Conservation (phyloP, 2,113 vertebrate species). For the Seriola rivoliana region DNA sequence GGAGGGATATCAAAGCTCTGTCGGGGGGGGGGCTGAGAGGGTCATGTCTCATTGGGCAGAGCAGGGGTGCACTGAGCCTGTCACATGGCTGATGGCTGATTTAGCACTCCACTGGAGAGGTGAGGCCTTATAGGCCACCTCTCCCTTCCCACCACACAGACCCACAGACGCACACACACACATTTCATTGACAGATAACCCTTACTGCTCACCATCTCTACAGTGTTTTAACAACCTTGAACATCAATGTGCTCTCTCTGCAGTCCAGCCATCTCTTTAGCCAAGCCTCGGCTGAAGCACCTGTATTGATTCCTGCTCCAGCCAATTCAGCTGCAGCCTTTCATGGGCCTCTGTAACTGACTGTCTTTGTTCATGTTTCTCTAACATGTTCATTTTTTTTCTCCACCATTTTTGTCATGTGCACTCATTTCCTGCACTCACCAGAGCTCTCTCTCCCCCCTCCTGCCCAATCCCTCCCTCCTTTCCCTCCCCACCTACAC, state of each 20-base stretch:
- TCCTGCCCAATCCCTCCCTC: neutral
- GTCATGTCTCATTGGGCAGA: constrained; percentile 82
- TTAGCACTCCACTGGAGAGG: constrained; percentile 83
- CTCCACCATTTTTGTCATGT: constrained; percentile 61
- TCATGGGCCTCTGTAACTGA: constrained; percentile 53
- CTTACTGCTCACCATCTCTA: constrained; percentile 31
- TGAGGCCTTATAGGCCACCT: constrained; percentile 73
- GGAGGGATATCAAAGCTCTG: constrained; percentile 87
- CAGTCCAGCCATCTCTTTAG: constrained; percentile 44
- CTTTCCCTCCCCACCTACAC: constrained; percentile 14
- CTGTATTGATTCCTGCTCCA: constrained; percentile 67
- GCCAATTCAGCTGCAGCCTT: constrained; percentile 62
- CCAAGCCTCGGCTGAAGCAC: constrained; percentile 56
- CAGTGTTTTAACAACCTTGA: constrained; percentile 55
- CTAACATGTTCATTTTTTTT: constrained; percentile 28
- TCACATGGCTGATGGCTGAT: constrained; percentile 86
- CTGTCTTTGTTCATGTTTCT: constrained; percentile 56
- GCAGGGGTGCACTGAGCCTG: constrained; percentile 71
- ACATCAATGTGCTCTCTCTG: constrained; percentile 57
- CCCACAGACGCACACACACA: constrained; percentile 31
- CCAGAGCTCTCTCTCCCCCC: constrained; percentile 11
- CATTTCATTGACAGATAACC: constrained; percentile 56
- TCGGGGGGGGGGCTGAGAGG: constrained; percentile 71
- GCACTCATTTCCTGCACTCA: constrained; percentile 69
- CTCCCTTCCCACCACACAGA: constrained; percentile 34